phyloP scores from a whole-genome alignment of 2,888 invertebrate genomes.

The Lypha dubia region DNA sequence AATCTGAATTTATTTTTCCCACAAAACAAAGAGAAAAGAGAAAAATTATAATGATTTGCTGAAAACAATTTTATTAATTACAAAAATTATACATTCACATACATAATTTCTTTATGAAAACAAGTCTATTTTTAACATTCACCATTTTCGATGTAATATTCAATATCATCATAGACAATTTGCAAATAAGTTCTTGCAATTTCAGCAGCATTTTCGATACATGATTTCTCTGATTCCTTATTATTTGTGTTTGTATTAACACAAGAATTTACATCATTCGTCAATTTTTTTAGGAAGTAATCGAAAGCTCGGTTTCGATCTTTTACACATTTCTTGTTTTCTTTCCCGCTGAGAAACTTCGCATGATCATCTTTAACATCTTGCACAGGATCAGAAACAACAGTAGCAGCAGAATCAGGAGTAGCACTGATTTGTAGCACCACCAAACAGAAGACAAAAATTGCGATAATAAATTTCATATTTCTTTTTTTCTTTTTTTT shows the following conservation, averaged over 20 bases:
- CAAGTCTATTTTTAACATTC: not conserved
- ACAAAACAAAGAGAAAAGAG: too few relatives aligned
- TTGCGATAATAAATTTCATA: not conserved
- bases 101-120: too few relatives aligned
- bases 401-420: not conserved
- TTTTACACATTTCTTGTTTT: not conserved
- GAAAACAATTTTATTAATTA: too few relatives aligned
- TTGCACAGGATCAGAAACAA: not conserved
- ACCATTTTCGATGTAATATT: not conserved
- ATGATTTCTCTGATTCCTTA: too few relatives aligned
- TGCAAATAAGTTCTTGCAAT: accelerated
- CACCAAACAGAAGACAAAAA: not conserved
- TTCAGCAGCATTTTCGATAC: not conserved
- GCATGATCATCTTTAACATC: not conserved
- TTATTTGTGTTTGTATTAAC: too few relatives aligned
- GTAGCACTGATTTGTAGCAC: not conserved
- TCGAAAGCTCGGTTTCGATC: not conserved
- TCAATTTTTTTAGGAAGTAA: not conserved
- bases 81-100: too few relatives aligned
- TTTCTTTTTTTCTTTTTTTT: not conserved
- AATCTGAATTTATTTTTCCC: too few relatives aligned
- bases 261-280: too few relatives aligned
- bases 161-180: not conserved
- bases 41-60: too few relatives aligned
- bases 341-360: not conserved